Evolutionary conservation across 2,888 invertebrate genomes (phyloP).

Genomic region (Cremastobaeus sp.): DNA sequence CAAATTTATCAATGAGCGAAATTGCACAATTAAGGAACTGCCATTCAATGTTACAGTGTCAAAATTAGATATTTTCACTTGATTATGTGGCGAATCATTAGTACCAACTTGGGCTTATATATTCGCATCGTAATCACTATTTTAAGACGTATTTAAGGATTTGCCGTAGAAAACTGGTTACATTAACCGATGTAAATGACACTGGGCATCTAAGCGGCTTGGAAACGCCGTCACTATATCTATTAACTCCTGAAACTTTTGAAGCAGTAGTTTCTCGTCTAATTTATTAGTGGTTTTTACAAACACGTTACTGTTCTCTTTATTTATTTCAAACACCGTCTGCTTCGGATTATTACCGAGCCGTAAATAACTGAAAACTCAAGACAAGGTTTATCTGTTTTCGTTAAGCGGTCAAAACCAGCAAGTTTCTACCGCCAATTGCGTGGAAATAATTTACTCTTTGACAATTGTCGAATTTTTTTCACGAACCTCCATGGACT

Average conservation of each 20-base stretch:
- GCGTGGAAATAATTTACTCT: too few species aligned
- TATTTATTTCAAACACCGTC: too few species aligned
- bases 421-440: too few species aligned
- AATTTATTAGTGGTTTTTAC: neutral
- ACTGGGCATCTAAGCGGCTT: neutral
- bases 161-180: slow-evolving; percentile 8
- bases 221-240: neutral
- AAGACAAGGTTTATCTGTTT: too few species aligned
- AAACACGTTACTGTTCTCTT: too few species aligned
- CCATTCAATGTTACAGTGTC: slow-evolving; percentile 2
- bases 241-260: slow-evolving; percentile 8
- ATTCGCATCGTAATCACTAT: neutral
- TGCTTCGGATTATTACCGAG: too few species aligned
- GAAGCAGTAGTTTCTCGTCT: neutral
- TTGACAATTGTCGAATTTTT: too few species aligned
- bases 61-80: slow-evolving; percentile 37
- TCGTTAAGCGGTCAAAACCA: too few species aligned
- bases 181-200: slow-evolving; percentile 10
- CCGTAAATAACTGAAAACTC: too few species aligned
- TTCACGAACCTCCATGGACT: too few species aligned
- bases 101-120: slow-evolving; percentile 11
- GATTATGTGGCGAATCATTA: slow-evolving; percentile 23
- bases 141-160: slow-evolving; percentile 6
- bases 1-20: neutral
- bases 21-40: slow-evolving; percentile 27